These are phyloP conservation scores for Dendroctonus ponderosae DNA, from an alignment of 1,140 invertebrate species.

Conservation along the genomic window DNA sequence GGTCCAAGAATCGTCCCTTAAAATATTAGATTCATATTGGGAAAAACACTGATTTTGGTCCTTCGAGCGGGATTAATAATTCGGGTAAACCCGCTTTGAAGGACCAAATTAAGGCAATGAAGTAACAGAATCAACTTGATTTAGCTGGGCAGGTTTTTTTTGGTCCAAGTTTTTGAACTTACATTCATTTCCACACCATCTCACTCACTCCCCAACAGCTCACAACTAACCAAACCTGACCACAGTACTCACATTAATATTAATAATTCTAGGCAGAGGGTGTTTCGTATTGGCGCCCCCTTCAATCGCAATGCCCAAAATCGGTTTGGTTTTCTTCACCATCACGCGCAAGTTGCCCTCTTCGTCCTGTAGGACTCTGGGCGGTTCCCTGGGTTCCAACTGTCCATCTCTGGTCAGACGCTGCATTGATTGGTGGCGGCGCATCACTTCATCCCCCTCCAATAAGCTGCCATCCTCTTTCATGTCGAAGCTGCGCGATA, in stretches of 20 bases:
- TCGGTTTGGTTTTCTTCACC: constrained; percentile 88
- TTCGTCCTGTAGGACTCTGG: constrained; percentile 72
- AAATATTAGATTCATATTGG: no score
- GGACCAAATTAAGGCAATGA: no score
- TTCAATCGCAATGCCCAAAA: constrained; percentile 94
- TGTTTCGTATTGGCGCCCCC: constrained; percentile 94
- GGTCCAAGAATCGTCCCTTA: no score
- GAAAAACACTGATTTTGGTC: no score
- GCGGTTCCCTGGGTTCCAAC: constrained; percentile 55
- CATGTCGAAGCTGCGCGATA: constrained; percentile 81
- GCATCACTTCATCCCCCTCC: constrained; percentile 63
- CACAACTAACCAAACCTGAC: no score
- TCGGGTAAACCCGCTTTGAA: no score
- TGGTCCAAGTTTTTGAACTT: no score
- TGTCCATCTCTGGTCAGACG: constrained; percentile 54
- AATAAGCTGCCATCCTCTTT: constrained; percentile 74
- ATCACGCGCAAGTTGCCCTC: constrained; percentile 82
- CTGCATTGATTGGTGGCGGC: constrained; percentile 68
- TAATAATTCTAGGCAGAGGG: constrained; percentile 90
- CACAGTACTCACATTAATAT: constrained; percentile 86
- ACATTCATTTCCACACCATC: no score
- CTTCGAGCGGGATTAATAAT: no score
- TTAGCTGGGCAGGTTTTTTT: no score
- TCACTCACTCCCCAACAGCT: no score
- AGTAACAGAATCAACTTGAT: no score